Percentiles rank a stretch among this genome's conserved stretches.
These are phyloP conservation scores for Hipparchia sbordonii DNA, from an alignment of 2,888 invertebrate genomes.

Conservation along the genomic window DNA sequence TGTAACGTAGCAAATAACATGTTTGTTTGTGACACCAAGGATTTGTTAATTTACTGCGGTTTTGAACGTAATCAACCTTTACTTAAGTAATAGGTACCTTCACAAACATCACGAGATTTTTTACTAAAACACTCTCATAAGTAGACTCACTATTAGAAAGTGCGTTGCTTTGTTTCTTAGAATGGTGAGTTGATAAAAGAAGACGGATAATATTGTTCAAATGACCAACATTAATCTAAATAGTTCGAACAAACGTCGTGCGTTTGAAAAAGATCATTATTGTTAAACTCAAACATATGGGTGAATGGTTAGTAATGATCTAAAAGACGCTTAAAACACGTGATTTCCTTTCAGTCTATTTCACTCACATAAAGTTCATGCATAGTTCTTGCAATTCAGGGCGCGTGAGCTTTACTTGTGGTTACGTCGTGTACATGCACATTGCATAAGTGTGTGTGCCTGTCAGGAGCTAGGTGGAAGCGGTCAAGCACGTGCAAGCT, in stretches of 20 bases:
- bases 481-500: too few relatives aligned
- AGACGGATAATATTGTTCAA: conserved; percentile 12
- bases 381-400: too few relatives aligned
- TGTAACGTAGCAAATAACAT: too few relatives aligned
- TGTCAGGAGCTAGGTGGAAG: too few relatives aligned
- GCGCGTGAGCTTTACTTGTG: too few relatives aligned
- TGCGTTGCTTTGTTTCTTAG: conserved; percentile 11
- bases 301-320: neutral
- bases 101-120: neutral
- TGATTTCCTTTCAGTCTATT: conserved; percentile 3
- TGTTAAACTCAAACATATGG: conserved; percentile 3
- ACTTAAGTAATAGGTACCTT: too few relatives aligned
- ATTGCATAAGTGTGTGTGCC: too few relatives aligned
- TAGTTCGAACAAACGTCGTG: conserved; percentile 11
- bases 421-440: too few relatives aligned
- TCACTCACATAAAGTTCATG: neutral
- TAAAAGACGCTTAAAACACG: neutral
- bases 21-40: too few relatives aligned
- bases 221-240: conserved; percentile 21
- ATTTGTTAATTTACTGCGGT: too few relatives aligned
- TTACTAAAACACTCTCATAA: neutral
- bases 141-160: conserved; percentile 16
- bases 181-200: conserved; percentile 12
- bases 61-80: too few relatives aligned
- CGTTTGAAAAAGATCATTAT: conserved; percentile 22